These are phyloP conservation scores for Pseudoatta argentina DNA, from an alignment of 1,140 invertebrate species.

Conservation along the genomic window DNA sequence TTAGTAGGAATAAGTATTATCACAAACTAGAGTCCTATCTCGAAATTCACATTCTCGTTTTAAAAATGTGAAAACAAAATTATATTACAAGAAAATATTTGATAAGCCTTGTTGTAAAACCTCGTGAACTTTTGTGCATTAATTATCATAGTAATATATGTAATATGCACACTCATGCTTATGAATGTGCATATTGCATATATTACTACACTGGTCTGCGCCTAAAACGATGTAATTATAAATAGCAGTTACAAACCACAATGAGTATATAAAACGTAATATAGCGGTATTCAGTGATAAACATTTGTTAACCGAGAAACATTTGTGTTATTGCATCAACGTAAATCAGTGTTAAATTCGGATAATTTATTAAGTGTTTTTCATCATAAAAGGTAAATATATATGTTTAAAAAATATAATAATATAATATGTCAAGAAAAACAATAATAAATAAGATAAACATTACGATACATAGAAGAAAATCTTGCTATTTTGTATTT, in stretches of 20 bases:
- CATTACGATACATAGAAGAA: neutral
- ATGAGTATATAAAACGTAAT: neutral
- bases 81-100: neutral
- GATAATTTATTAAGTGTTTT: neutral
- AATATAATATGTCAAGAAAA: neutral
- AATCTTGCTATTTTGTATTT: neutral
- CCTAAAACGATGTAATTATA: neutral
- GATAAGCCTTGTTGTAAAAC: neutral
- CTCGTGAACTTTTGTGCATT: neutral
- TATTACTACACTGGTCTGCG: neutral
- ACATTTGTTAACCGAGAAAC: neutral
- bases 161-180: neutral
- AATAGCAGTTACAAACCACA: neutral
- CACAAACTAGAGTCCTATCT: neutral
- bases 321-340: neutral
- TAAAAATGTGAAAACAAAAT: neutral
- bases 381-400: constrained; percentile 20
- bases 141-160: neutral
- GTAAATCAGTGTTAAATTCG: neutral
- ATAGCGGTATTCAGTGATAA: neutral
- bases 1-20: neutral
- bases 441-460: neutral
- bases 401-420: neutral
- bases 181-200: too few species aligned
- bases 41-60: neutral